phyloP scores from a whole-genome alignment of 2,888 invertebrate genomes.

The Folsomia candida region DNA sequence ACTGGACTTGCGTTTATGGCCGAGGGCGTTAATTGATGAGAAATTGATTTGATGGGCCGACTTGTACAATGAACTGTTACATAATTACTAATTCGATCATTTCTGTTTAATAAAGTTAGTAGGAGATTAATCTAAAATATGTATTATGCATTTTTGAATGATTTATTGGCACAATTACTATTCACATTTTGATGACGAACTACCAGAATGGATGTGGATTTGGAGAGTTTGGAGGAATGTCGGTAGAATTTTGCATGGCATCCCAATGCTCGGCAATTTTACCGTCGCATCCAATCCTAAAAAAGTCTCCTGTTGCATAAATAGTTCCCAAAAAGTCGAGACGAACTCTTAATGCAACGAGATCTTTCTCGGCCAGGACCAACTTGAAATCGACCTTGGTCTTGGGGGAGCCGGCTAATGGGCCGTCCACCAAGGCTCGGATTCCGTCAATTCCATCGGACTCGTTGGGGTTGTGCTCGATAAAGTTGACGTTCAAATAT shows the following conservation, averaged over 20 bases:
- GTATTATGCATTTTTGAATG: no score
- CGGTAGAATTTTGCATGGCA: constrained; percentile 22
- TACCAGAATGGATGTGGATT: neutral
- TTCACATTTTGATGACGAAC: no score
- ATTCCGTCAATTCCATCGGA: neutral
- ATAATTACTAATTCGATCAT: no score
- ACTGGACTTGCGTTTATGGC: neutral
- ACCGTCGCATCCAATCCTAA: constrained; percentile 30
- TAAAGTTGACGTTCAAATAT: constrained; percentile 22
- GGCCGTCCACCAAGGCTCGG: neutral
- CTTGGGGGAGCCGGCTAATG: constrained; percentile 3
- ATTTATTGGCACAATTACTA: no score
- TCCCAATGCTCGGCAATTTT: constrained; percentile 35
- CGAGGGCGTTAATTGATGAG: no score
- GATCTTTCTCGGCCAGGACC: constrained; percentile 22
- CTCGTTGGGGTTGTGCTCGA: constrained; percentile 28
- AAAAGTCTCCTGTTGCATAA: constrained; percentile 29
- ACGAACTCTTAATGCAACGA: constrained; percentile 21
- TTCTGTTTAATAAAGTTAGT: no score
- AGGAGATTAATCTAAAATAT: no score
- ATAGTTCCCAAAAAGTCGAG: constrained; percentile 7
- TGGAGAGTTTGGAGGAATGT: neutral
- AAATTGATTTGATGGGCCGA: no score
- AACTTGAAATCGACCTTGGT: constrained; percentile 22
- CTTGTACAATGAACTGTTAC: no score